phyloP scores from a whole-genome alignment of 2,797 vertebrate species.

The Anguilla megastoma region DNA sequence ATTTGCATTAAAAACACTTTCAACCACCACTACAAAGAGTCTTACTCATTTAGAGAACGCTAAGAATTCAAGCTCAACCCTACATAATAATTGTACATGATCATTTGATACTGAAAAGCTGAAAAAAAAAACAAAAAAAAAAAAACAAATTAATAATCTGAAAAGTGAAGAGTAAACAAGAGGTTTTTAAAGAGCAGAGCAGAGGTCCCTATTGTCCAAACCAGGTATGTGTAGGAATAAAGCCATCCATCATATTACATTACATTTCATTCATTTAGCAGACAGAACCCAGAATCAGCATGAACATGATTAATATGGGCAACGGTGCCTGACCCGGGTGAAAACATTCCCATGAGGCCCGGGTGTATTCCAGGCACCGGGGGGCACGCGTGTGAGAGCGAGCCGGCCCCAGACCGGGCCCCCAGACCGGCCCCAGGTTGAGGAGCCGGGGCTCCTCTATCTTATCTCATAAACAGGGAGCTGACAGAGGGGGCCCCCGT shows the following conservation, averaged over 20 bases:
- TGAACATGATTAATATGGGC: not conserved
- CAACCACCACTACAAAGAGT: not conserved
- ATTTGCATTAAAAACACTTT: not conserved
- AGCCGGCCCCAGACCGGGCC: slow-evolving; percentile 60
- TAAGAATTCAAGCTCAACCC: not conserved
- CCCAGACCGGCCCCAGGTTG: slow-evolving; percentile 56
- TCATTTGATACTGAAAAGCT: too few relatives aligned
- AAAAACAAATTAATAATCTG: too few relatives aligned
- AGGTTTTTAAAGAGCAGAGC: too few relatives aligned
- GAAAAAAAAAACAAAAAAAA: too few relatives aligned
- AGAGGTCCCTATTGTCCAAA: too few relatives aligned
- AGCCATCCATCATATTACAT: not conserved
- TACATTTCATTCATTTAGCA: not conserved
- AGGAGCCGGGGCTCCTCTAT: slow-evolving; percentile 69
- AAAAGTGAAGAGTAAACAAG: too few relatives aligned
- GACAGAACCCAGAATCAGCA: not conserved
- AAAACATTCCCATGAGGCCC: not conserved
- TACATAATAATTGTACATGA: not conserved
- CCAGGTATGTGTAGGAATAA: not conserved
- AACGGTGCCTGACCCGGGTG: not conserved
- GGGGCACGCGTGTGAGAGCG: too few relatives aligned
- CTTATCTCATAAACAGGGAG: slow-evolving; percentile 73
- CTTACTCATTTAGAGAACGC: not conserved
- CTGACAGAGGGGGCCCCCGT: slow-evolving; percentile 73
- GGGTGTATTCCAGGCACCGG: not conserved